Evolutionary conservation across 2,888 invertebrate species (phyloP).

Genomic region (Dynastes maya): DNA sequence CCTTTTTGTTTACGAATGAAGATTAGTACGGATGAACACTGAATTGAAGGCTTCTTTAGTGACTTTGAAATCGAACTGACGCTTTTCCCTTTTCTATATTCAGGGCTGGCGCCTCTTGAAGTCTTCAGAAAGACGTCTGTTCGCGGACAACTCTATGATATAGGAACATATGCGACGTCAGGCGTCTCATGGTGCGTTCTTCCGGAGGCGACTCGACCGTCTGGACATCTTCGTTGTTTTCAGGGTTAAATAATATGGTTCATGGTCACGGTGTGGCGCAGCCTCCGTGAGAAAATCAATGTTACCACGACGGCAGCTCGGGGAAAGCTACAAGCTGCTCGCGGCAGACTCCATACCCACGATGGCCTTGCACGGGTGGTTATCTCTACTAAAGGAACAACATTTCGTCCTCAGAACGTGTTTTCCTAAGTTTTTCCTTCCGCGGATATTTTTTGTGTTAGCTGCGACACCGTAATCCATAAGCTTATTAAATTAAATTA

Average conservation of each 20-base stretch:
- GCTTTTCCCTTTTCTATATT: too few relatives aligned
- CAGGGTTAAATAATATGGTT: slow-evolving; percentile 48
- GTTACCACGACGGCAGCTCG: slow-evolving; percentile 6
- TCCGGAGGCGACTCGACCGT: slow-evolving; percentile 24
- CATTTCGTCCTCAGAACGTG: neutral
- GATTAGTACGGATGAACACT: too few relatives aligned
- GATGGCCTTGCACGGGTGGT: slow-evolving; percentile 13
- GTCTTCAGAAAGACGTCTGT: neutral
- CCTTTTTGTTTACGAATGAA: too few relatives aligned
- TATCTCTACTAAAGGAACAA: neutral
- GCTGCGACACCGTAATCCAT: too few relatives aligned
- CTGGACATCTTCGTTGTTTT: slow-evolving; percentile 41
- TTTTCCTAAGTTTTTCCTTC: neutral
- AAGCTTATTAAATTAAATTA: too few relatives aligned
- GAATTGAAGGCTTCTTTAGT: too few relatives aligned
- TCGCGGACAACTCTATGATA: neutral
- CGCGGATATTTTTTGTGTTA: neutral
- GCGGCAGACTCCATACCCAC: neutral
- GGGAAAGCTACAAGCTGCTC: neutral
- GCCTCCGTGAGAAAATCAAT: slow-evolving; percentile 31
- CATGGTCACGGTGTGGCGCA: slow-evolving; percentile 44
- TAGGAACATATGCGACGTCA: neutral
- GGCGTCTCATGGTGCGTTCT: neutral
- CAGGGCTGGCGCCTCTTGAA: too few relatives aligned
- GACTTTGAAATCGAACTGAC: too few relatives aligned